phyloP scores from a whole-genome alignment of 2,888 invertebrate genomes.

The Tipula confusa region DNA sequence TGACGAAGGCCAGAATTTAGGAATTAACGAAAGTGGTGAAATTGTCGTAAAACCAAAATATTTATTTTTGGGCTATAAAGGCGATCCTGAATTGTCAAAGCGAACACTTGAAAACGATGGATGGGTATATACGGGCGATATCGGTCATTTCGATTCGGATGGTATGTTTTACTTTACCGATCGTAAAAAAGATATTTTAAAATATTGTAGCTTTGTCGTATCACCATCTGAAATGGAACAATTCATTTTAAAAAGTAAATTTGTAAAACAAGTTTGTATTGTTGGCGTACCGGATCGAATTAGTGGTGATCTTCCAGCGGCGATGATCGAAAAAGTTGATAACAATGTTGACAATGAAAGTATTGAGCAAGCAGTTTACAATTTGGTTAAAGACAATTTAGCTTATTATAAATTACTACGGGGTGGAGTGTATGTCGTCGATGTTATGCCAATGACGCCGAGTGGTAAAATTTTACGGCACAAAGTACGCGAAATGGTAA shows the following conservation, averaged over 20 bases:
- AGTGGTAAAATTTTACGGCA: slow-evolving; percentile 44
- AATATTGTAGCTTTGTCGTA: slow-evolving; percentile 41
- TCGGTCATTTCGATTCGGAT: too few species aligned
- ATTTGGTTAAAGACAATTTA: too few species aligned
- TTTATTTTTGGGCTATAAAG: slow-evolving; percentile 45
- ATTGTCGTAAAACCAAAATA: slow-evolving; percentile 42
- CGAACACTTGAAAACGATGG: slow-evolving; percentile 43
- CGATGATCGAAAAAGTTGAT: slow-evolving; percentile 40
- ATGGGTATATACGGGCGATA: slow-evolving; percentile 31
- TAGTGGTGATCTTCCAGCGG: slow-evolving; percentile 43
- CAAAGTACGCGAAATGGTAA: slow-evolving; percentile 40
- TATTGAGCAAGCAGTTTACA: slow-evolving; percentile 34
- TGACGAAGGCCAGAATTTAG: slow-evolving; percentile 42
- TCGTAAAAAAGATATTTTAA: too few species aligned
- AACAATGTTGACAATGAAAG: slow-evolving; percentile 32
- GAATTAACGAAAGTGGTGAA: slow-evolving; percentile 43
- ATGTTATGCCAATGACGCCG: slow-evolving; percentile 43
- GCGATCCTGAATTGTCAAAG: slow-evolving; percentile 39
- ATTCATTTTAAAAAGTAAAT: slow-evolving; percentile 36
- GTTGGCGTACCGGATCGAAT: too few species aligned
- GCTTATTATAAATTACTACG: too few species aligned
- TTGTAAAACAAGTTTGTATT: too few species aligned
- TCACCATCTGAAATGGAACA: slow-evolving; percentile 45
- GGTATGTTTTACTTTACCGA: too few species aligned
- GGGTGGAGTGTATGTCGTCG: slow-evolving; percentile 42